Evolutionary conservation across 2,797 vertebrate species (phyloP), one percentile per base, ranked within the genome.

Genomic region (Hipposideros larvatus): DNA sequence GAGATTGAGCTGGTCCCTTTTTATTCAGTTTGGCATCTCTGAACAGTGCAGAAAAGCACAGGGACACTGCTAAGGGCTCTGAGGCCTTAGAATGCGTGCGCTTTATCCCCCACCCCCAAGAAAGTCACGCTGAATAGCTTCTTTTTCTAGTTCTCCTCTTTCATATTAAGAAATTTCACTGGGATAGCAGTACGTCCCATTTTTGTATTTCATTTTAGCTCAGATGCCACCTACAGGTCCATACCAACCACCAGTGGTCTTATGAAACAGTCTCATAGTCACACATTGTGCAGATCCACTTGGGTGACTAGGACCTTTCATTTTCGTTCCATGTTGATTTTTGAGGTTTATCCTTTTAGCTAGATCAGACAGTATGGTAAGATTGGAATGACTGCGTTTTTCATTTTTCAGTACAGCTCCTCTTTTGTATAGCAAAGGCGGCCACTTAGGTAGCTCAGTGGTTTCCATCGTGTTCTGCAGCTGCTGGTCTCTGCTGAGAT

Each of bases 291-390:
- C 53, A 87, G 77, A 9, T 46, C 18, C 55, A 31, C 63, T 65
- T 22, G n/a, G 46, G 13, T 48, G 75, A 53, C 53, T 41, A 10
- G 37, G 19, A 66, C 71, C 22, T 95, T 77, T 48, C 16, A 31
- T 55, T 87, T 90, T 68, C 61, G 66, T 63, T 96, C 28, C 83
- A 37, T 85, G 89, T 79, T 80, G n/a, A 55, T 13, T 87, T 84
- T 86, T 71, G 41, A 92, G 63, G 16, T 80, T 63, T 59, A 70
- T 53, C 28, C 41, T 86, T 55, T 87, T 55, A 51, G 48, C 48
- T 51, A 51, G 48, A 51, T 51, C 48, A 75, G 28, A 11, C 46
- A 11, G 31, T 51, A 14, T 16, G n/a, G 19, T 61, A 66, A 71
- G 34, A 65, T 43, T 63, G n/a, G 46, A 79, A 70, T 70, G 73